These are phyloP conservation scores for Dipodomys spectabilis DNA, from an alignment of 2,113 vertebrate species.

Conservation along the genomic window DNA sequence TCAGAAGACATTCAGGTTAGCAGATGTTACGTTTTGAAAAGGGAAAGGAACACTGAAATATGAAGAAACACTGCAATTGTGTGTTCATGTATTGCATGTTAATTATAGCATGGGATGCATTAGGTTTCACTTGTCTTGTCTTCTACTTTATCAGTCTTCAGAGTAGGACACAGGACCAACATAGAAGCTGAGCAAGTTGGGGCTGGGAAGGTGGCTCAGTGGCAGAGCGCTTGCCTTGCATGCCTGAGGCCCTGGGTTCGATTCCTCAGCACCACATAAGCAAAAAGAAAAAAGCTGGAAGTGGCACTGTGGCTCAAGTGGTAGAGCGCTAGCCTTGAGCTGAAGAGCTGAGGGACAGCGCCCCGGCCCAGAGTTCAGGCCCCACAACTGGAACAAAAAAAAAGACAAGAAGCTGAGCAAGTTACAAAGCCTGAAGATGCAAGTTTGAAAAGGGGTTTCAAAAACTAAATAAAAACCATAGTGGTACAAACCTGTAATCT, in stretches of 20 bases:
- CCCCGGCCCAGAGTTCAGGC: no score
- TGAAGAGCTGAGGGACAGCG: no score
- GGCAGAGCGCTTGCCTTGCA: no score
- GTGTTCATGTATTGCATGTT: background rate
- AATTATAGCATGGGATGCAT: background rate
- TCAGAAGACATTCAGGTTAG: background rate
- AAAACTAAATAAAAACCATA: background rate
- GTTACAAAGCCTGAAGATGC: background rate
- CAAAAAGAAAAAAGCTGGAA: no score
- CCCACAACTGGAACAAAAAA: no score
- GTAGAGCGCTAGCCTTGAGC: no score
- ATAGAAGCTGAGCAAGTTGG: background rate
- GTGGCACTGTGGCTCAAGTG: no score
- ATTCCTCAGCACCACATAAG: no score
- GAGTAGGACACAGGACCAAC: background rate
- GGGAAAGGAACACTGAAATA: background rate
- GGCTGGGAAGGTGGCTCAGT: no score
- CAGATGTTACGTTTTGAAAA: background rate
- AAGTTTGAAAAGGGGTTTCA: conserved; percentile 9
- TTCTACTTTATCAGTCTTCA: background rate
- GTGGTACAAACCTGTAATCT: no score
- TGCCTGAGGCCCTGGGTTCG: no score
- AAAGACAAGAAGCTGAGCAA: background rate
- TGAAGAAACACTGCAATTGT: background rate
- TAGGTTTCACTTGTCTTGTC: background rate